Conservation (phyloP, 1,140 invertebrate species). For the Camponotus floridanus region DNA sequence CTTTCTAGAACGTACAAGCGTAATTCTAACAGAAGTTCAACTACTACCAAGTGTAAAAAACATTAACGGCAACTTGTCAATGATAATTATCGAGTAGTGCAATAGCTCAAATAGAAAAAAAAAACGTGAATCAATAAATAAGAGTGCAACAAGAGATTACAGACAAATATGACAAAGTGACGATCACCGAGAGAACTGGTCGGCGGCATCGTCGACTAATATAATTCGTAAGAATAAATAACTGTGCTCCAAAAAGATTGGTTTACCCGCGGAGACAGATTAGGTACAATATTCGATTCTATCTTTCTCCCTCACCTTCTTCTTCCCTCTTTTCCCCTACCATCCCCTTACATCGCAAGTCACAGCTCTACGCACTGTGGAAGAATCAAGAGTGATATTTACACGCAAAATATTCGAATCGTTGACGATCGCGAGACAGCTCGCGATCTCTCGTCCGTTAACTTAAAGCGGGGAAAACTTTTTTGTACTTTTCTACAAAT, state of each 20-base stretch:
- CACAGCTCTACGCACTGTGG: slow-evolving; percentile 60
- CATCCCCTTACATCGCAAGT: slow-evolving; percentile 14
- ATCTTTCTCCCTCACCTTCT: slow-evolving; percentile 7
- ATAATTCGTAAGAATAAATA: slow-evolving; percentile 78
- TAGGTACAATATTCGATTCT: slow-evolving; percentile 74
- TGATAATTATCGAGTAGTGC: slow-evolving; percentile 80
- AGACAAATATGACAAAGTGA: slow-evolving; percentile 75
- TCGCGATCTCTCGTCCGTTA: slow-evolving; percentile 67
- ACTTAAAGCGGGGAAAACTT: slow-evolving; percentile 77
- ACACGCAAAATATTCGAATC: slow-evolving; percentile 48
- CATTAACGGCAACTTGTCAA: slow-evolving; percentile 81
- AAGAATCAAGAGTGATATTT: slow-evolving; percentile 70
- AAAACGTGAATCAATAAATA: slow-evolving; percentile 83
- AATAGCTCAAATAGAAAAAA: slow-evolving; percentile 76
- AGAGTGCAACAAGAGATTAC: slow-evolving; percentile 84
- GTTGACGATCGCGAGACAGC: slow-evolving; percentile 57
- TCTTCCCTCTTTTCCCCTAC: neutral
- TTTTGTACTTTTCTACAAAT: slow-evolving; percentile 83
- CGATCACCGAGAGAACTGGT: slow-evolving; percentile 48
- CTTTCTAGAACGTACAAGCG: slow-evolving; percentile 84
- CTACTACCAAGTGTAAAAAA: slow-evolving; percentile 80
- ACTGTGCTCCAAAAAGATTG: slow-evolving; percentile 67
- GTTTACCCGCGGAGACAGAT: slow-evolving; percentile 62
- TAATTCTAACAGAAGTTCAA: slow-evolving; percentile 82
- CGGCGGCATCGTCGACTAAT: slow-evolving; percentile 63